Conservation (phyloP, 2,113 vertebrate species). For the Anoura caudifer region DNA sequence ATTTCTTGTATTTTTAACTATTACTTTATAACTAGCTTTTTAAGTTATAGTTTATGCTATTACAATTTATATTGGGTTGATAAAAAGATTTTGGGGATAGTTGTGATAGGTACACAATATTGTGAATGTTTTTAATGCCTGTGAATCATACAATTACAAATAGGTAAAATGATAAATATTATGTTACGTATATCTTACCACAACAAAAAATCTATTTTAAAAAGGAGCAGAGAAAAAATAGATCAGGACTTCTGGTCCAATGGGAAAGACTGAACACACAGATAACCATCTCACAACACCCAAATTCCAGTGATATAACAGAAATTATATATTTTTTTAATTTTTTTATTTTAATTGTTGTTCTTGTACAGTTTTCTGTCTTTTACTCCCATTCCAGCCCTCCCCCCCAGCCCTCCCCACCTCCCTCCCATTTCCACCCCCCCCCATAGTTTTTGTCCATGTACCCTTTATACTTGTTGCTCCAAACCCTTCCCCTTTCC, state of each 20-base stretch:
- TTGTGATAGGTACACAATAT: background rate
- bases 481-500: too few species aligned
- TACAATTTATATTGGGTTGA: background rate
- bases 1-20: background rate
- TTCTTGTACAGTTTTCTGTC: too few species aligned
- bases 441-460: too few species aligned
- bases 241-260: background rate
- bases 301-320: background rate
- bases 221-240: background rate
- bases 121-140: background rate
- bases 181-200: background rate
- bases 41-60: too few species aligned
- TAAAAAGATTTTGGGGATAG: background rate
- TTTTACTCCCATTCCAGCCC: too few species aligned
- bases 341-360: too few species aligned
- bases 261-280: background rate
- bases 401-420: too few species aligned
- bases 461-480: too few species aligned
- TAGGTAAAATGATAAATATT: background rate
- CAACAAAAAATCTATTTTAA: background rate
- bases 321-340: too few species aligned
- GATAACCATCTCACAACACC: background rate
- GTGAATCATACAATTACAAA: background rate
- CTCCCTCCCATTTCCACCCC: too few species aligned
- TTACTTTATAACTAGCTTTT: background rate